Conservation (phyloP, 1,140 invertebrate species). For the Pseudomyrmex gracilis region DNA sequence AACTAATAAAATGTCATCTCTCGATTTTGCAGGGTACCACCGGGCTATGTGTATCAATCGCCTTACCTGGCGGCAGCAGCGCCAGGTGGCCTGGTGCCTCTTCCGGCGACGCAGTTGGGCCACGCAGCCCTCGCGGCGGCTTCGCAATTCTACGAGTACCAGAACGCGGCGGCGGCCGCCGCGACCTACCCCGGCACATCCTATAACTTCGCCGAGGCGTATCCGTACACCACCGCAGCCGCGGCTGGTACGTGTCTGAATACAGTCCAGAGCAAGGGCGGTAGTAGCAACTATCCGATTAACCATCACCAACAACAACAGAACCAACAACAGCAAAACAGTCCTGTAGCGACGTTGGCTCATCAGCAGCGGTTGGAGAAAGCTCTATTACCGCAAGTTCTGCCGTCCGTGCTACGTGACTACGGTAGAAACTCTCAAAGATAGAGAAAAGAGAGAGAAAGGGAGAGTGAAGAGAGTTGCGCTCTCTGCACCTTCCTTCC, state of each 20-base stretch:
- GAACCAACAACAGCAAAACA: conserved; percentile 74
- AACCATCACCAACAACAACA: conserved; percentile 70
- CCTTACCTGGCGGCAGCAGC: conserved; percentile 88
- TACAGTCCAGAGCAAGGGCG: conserved; percentile 74
- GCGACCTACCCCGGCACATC: conserved; percentile 90
- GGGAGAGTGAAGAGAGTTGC: conserved; percentile 22
- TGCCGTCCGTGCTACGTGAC: conserved; percentile 82
- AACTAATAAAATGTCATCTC: conserved; percentile 47
- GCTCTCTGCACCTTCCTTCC: conserved; percentile 25
- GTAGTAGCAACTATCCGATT: conserved; percentile 60
- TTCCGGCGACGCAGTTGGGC: conserved; percentile 88
- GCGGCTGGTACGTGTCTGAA: conserved; percentile 85
- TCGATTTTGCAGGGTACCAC: conserved; percentile 88
- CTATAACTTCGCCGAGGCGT: conserved; percentile 90
- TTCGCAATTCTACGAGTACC: conserved; percentile 91
- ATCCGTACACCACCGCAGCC: conserved; percentile 88
- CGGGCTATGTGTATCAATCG: conserved; percentile 91
- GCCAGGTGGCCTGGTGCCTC: conserved; percentile 88
- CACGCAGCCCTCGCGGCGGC: conserved; percentile 90
- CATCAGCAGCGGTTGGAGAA: conserved; percentile 81
- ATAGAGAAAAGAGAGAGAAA: conserved; percentile 51
- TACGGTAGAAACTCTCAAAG: conserved; percentile 82
- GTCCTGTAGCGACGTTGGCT: conserved; percentile 74
- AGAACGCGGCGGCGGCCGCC: conserved; percentile 88
- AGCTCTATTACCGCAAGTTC: conserved; percentile 82